phyloP scores from a whole-genome alignment of 2,888 invertebrate species.

The Diplazon laetatorius region DNA sequence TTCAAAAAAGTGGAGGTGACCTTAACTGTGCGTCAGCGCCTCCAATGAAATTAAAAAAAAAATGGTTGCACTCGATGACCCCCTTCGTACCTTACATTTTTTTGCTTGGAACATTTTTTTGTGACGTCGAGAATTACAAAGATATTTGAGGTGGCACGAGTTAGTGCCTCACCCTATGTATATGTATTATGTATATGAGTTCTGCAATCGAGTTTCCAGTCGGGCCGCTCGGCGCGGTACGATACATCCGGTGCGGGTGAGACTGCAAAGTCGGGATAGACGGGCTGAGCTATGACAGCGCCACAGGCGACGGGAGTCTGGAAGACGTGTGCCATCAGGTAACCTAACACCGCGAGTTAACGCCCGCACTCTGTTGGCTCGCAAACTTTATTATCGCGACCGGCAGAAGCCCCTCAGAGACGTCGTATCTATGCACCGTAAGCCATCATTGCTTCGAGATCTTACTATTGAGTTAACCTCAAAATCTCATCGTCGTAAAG shows the following conservation, averaged over 20 bases:
- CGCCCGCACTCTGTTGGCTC: constrained; percentile 29
- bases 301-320: constrained; percentile 19
- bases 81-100: too few species aligned
- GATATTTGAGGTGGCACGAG: too few species aligned
- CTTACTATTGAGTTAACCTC: background rate
- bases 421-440: background rate
- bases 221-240: background rate
- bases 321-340: constrained; percentile 46
- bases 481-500: too few species aligned
- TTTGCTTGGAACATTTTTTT: too few species aligned
- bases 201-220: constrained; percentile 34
- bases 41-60: too few species aligned
- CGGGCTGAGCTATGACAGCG: background rate
- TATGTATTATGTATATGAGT: too few species aligned
- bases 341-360: constrained; percentile 43
- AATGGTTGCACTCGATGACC: too few species aligned
- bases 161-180: too few species aligned
- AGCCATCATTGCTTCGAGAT: constrained; percentile 1
- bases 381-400: constrained; percentile 54
- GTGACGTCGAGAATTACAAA: too few species aligned
- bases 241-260: background rate
- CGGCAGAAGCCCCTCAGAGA: constrained; percentile 28
- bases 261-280: background rate
- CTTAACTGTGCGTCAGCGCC: too few species aligned
- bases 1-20: too few species aligned